Evolutionary conservation across 1,140 invertebrate species (phyloP).

Genomic region (Sitophilus oryzae): DNA sequence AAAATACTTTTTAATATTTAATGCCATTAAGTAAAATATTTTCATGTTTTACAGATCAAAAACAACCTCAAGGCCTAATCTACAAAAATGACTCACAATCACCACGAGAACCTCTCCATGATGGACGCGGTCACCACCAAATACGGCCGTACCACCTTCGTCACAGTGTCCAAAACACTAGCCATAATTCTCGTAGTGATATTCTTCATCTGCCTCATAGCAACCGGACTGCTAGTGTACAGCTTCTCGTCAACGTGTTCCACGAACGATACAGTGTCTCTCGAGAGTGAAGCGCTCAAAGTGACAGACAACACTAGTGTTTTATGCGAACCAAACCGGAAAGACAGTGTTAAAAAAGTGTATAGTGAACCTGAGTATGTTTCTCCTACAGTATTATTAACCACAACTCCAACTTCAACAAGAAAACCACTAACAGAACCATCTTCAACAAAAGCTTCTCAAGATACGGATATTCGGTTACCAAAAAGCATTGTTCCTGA

Average conservation of each 20-base stretch:
- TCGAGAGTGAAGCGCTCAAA: not conserved
- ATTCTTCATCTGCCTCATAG: conserved; percentile 27
- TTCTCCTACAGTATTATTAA: not conserved
- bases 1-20: too few relatives aligned
- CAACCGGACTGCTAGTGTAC: conserved; percentile 29
- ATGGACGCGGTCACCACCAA: conserved; percentile 31
- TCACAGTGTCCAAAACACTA: conserved; percentile 28
- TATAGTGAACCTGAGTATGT: too few relatives aligned
- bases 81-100: conserved; percentile 28
- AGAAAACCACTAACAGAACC: not conserved
- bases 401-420: not conserved
- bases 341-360: too few relatives aligned
- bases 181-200: conserved; percentile 26
- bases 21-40: not conserved
- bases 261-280: conserved; percentile 3
- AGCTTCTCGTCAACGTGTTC: conserved; percentile 22
- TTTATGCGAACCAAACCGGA: not conserved
- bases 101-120: conserved; percentile 24
- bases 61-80: not conserved
- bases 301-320: not conserved
- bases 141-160: conserved; percentile 25
- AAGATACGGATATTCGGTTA: conserved; percentile 54
- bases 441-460: not conserved
- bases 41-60: not conserved
- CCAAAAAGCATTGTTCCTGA: conserved; percentile 59